Evolutionary conservation across 2,797 vertebrate species (phyloP).

Genomic region (Nannoperca australis): DNA sequence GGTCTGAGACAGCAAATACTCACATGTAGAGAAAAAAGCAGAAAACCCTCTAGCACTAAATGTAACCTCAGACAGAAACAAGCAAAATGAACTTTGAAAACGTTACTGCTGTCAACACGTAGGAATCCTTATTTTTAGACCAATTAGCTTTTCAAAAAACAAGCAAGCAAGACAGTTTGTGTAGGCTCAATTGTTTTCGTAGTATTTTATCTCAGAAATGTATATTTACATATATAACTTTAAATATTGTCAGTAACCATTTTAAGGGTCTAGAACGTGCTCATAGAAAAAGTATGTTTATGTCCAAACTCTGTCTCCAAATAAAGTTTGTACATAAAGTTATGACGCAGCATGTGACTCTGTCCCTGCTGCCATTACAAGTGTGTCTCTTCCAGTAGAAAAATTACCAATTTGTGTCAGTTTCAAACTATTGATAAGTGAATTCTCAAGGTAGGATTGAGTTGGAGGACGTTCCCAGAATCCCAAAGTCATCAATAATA

Average conservation of each 20-base stretch:
- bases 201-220: conserved; percentile 19
- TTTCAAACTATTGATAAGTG: conserved; percentile 47
- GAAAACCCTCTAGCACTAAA: conserved; percentile 19
- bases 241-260: conserved; percentile 15
- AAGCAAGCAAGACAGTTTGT: conserved; percentile 26
- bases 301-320: conserved; percentile 6
- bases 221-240: conserved; percentile 16
- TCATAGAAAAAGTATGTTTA: conserved; percentile 14
- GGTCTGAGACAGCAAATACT: conserved; percentile 22
- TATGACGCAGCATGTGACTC: conserved; percentile 20
- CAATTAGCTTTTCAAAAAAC: conserved; percentile 40
- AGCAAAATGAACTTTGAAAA: conserved; percentile 34
- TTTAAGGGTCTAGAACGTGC: conserved; percentile 55
- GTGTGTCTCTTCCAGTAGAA: conserved; percentile 22
- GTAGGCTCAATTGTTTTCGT: neutral
- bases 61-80: conserved; percentile 41
- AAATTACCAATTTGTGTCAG: conserved; percentile 59
- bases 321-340: conserved; percentile 28
- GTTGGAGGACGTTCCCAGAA: conserved; percentile 58
- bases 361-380: conserved; percentile 29
- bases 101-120: conserved; percentile 36
- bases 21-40: conserved; percentile 13
- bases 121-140: conserved; percentile 40
- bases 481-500: conserved; percentile 68
- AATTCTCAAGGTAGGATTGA: conserved; percentile 56